phyloP scores from a whole-genome alignment of 2,888 invertebrate species.

The Hydropsyche betteni region DNA sequence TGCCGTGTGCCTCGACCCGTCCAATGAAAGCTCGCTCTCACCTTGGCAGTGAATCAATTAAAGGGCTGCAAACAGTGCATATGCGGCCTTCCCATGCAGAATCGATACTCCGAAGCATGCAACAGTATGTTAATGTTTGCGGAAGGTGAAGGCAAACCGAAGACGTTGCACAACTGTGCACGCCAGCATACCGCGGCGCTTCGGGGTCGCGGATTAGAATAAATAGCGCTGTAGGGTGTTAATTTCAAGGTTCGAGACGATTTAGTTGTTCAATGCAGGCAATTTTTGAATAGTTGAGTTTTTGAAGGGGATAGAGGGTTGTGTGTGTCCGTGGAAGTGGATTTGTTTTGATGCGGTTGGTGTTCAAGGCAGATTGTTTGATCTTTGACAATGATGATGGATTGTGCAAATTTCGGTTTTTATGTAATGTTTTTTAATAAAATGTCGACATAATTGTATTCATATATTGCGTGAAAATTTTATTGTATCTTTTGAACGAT shows the following conservation, averaged over 20 bases:
- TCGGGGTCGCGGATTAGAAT: constrained; percentile 2
- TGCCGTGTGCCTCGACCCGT: constrained; percentile 2
- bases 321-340: no score
- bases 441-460: no score
- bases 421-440: no score
- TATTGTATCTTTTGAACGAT: no score
- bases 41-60: constrained; percentile 38
- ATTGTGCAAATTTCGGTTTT: no score
- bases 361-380: no score
- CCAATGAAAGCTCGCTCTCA: not conserved
- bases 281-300: no score
- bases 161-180: constrained; percentile 23
- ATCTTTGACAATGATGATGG: no score
- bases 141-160: constrained; percentile 7
- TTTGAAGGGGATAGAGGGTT: no score
- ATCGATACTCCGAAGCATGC: constrained; percentile 11
- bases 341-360: no score
- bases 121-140: constrained; percentile 5
- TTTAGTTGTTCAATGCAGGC: no score
- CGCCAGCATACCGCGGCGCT: not conserved
- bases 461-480: no score
- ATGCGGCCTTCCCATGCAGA: not conserved
- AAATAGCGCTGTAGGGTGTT: constrained; percentile 14
- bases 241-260: constrained; percentile 33
- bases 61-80: constrained; percentile 11